Base-by-base conservation (phyloP, 1,140 invertebrate species). In the Diachasma alloeum region DNA sequence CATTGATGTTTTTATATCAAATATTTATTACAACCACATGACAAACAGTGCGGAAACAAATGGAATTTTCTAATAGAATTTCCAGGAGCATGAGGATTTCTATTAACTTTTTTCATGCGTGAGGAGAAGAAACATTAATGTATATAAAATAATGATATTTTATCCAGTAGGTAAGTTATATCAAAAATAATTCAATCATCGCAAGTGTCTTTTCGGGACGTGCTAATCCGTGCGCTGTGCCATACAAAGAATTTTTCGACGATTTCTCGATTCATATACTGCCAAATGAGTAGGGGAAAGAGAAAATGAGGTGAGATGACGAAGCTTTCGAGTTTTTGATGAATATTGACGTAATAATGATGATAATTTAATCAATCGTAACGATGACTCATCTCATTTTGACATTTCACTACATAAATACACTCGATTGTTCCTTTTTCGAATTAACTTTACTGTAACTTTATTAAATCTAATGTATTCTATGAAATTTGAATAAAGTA, bases 111-210 rank as follows among this genome's bases (percentile, higher is more conserved):
- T 71, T 9, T 26, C 22, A n/a, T 42, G 5, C n/a, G 19, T 17
- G 36, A 63, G 0, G 37, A 46, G n/a, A 46, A 31, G 66, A 6
- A 11, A 53, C 36, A 48, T 44, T 44, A 39, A 46, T 71, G 69
- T 71, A 71, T 71, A 71, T 71, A 71, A 37, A 69, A 71, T 68
- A 68, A 36, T 36, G 5, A 68, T 19, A 68, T 68, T 68, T 44
- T 71, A 71, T 71, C 42, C 42, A 19, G 42, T 71, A 71, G 69
- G 9, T 71, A 71, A 71, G 69, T 71, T 71, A 71, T 71, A 71
- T 24, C 6, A 42, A 13, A 71, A 17, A n/a, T 59, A 44, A 9
- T 17, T n/a, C 15, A 9, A 36, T 36, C n/a, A 37, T 15, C 37
- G 19, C 26, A 69, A 69, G 24, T 69, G 17, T 37, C 67, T 48